These are phyloP conservation scores for Euzophera pinguis DNA, from an alignment of 2,888 invertebrate species.

Conservation along the genomic window DNA sequence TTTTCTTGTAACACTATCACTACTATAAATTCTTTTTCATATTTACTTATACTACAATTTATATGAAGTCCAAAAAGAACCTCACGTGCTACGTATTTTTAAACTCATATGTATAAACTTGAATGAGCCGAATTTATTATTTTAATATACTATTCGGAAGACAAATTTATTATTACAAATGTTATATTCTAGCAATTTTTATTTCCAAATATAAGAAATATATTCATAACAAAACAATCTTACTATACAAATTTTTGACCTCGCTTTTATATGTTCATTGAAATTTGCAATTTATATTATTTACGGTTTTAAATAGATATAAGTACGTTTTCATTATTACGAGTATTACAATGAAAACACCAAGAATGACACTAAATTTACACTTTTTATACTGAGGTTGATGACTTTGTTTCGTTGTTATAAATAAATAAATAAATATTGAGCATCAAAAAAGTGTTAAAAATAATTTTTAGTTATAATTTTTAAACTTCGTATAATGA, in stretches of 20 bases:
- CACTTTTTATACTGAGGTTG: background rate
- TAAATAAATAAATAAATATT: background rate
- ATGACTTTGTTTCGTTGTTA: conserved; percentile 16
- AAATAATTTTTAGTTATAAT: too few relatives aligned
- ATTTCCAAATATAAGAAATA: conserved; percentile 23
- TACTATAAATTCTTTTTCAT: conserved; percentile 69
- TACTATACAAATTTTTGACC: too few relatives aligned
- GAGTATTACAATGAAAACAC: too few relatives aligned
- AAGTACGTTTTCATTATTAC: too few relatives aligned
- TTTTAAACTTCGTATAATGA: too few relatives aligned
- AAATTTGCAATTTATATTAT: too few relatives aligned
- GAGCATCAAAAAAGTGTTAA: conserved; percentile 2
- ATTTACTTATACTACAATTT: conserved; percentile 51
- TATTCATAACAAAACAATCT: background rate
- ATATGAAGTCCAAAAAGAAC: conserved; percentile 64
- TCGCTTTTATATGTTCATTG: too few relatives aligned
- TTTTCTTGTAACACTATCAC: conserved; percentile 42
- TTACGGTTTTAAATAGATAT: too few relatives aligned
- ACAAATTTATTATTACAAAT: conserved; percentile 68
- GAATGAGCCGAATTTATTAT: conserved; percentile 61
- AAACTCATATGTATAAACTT: conserved; percentile 47
- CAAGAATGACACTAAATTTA: too few relatives aligned
- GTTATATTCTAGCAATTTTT: conserved; percentile 43
- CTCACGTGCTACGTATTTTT: conserved; percentile 33
- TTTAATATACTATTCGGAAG: conserved; percentile 73